These are phyloP conservation scores for Paratrypauchen microcephalus DNA, from an alignment of 2,797 vertebrate species.

Conservation along the genomic window DNA sequence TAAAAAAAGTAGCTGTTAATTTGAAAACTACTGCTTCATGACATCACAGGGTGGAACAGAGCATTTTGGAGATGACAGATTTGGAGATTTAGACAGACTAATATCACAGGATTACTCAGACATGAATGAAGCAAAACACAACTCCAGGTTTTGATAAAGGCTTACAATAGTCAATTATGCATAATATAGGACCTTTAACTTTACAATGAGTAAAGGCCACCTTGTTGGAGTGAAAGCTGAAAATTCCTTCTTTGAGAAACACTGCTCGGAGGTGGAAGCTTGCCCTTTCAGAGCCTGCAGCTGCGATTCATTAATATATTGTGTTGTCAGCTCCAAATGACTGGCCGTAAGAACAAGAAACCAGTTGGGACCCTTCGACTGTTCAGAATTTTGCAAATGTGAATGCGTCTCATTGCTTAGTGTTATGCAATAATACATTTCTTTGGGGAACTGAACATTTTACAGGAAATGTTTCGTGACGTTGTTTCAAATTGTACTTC, in stretches of 20 bases:
- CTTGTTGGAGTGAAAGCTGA: conserved; percentile 32
- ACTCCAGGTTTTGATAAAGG: too few relatives aligned
- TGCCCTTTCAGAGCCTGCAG: conserved; percentile 39
- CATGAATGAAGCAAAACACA: too few relatives aligned
- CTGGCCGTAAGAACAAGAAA: conserved; percentile 24
- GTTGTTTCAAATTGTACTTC: neutral
- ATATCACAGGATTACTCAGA: too few relatives aligned
- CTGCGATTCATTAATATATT: conserved; percentile 65
- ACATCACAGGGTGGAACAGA: too few relatives aligned
- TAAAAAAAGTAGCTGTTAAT: too few relatives aligned
- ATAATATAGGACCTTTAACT: neutral
- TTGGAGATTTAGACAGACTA: too few relatives aligned
- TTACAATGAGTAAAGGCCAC: conserved; percentile 32
- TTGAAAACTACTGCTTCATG: too few relatives aligned
- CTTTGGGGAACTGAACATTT: neutral
- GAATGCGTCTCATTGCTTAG: conserved; percentile 20
- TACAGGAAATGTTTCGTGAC: neutral
- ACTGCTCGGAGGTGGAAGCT: conserved; percentile 34
- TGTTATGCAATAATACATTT: neutral
- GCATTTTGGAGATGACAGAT: too few relatives aligned
- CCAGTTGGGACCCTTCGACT: conserved; percentile 30
- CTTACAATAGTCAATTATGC: too few relatives aligned
- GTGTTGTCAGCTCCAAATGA: conserved; percentile 58
- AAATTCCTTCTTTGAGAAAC: conserved; percentile 5
- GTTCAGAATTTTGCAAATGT: conserved; percentile 17